These are phyloP conservation scores for Clarias laeviceps DNA, from an alignment of 2,797 vertebrate genomes.

Conservation along the genomic window DNA sequence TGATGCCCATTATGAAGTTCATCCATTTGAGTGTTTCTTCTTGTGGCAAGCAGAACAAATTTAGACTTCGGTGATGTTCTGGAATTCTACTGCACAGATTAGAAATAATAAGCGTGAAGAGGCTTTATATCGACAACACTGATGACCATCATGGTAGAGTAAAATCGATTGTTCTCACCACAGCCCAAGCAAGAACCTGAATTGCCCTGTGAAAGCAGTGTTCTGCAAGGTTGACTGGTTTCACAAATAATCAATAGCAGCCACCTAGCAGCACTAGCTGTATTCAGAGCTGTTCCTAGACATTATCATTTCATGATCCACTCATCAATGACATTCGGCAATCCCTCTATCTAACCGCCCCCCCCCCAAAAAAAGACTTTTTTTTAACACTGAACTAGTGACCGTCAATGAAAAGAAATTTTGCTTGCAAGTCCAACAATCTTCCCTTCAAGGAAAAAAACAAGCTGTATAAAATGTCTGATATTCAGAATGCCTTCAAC, in stretches of 20 bases:
- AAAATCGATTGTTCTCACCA: constrained; percentile 64
- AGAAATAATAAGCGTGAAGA: constrained; percentile 44
- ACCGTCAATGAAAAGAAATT: no score
- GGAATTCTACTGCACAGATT: constrained; percentile 18
- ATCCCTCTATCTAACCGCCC: neutral
- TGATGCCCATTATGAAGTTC: neutral
- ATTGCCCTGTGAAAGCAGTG: constrained; percentile 53
- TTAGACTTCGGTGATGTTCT: neutral
- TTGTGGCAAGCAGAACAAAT: neutral
- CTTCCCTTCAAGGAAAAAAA: neutral
- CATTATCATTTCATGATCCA: neutral
- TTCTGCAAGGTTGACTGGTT: constrained; percentile 64
- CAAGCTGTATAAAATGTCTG: neutral
- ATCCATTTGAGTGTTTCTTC: neutral
- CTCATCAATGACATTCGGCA: neutral
- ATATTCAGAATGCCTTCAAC: neutral
- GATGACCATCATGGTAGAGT: constrained; percentile 57
- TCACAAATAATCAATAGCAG: constrained; percentile 66
- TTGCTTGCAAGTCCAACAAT: neutral
- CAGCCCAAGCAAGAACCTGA: neutral
- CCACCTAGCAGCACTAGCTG: constrained; percentile 38
- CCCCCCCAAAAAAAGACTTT: neutral
- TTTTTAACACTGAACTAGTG: neutral
- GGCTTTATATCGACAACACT: constrained; percentile 57
- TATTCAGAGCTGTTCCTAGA: constrained; percentile 4